Evolutionary conservation across 2,888 invertebrate species (phyloP), one percentile per base, ranked within the genome.

Genomic region (Acrocyrtus sp.): DNA sequence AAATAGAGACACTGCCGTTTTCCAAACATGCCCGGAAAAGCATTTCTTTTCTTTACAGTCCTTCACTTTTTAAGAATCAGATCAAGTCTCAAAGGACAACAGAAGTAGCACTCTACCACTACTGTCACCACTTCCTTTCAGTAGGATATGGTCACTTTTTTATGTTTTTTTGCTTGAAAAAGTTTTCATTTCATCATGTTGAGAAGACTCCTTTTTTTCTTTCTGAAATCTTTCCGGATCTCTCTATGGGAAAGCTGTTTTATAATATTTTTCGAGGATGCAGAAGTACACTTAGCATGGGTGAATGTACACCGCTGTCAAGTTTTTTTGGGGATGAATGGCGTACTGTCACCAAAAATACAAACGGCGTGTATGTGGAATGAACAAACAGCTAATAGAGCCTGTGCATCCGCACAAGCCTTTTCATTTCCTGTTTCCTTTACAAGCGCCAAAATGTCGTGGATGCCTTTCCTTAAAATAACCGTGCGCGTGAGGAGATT

Each of bases 121-220:
- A 34, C 12, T 5, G 34, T 34, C 34, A 34, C 34, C 12, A 34
- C 34, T 34, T 34, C n/a, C 45, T 6, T n/a, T n/a, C n/a, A n/a
- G n/a, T n/a, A n/a, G n/a, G 48, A 61, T 61, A 47, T 61, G 53
- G 63, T 63, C 63, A 63, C 63, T 63, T 29, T 54, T 48, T 61
- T 22, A 15, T 39, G 12, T 6, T 27, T 41, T 39, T 43, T 53
- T 50, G 24, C 43, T 3, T 15, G 54, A 45, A 63, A 51, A 53
- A 54, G 27, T 19, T n/a, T 63, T 26, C 65, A 66, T 56, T 66
- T 66, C 56, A 66, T 56, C 63, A 50, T 45, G 5, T 34, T 29
- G 21, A 51, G 47, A 51, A 51, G 51, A 39, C 51, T 48, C 34
- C 34, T 34, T 34, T 12, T 34, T 34, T 34, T 34, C 12, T 34